Evolutionary conservation across 2,797 vertebrate species (phyloP), one percentile per base, ranked within the genome.

Genomic region (Labeo calbasu): DNA sequence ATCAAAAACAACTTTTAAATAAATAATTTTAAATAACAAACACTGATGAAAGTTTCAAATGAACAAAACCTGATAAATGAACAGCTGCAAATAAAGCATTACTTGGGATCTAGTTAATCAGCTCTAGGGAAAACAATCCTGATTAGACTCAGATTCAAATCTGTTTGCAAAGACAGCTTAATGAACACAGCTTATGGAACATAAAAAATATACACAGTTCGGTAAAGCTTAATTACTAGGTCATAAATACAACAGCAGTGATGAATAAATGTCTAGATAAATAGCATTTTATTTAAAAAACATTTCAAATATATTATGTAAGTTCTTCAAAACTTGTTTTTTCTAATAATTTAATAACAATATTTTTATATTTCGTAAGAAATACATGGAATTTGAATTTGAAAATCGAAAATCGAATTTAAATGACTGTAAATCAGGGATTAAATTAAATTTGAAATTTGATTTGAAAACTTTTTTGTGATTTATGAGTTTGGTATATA

Each of bases 121-220:
- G 14, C 19, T n/a, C 13, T 25, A 28, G 70, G 48, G 48, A 72
- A 51, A 7, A 4, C 13, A 77, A 77, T 23, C 57, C 76, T 77
- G 75, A 48, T 61, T 46, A 48, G 5, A 77, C 9, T 4, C 40
- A 61, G 14, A 46, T 77, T 46, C 3, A 61, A 46, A 61, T 77
- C n/a, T 46, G n/a, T 17, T 25, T 77, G 23, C 14, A 77, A 5
- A 3, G 36, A 46, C 61, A 25, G 36, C 9, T 61, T 11, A 19
- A 19, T 73, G 40, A 17, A 14, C 36, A 17, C 36, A 61, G 55
- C 4, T 77, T 46, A 77, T 77, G 14, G 61, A 77, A 77, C 73
- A 76, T 21, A 43, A 77, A 61, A 77, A 5, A 36, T 32, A 59
- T 4, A 48, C 21, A 70, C 12, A 70, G 4, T 19, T 7, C 6